Base-by-base conservation (phyloP, 2,797 vertebrate genomes). In the Lacerta bilineata region DNA sequence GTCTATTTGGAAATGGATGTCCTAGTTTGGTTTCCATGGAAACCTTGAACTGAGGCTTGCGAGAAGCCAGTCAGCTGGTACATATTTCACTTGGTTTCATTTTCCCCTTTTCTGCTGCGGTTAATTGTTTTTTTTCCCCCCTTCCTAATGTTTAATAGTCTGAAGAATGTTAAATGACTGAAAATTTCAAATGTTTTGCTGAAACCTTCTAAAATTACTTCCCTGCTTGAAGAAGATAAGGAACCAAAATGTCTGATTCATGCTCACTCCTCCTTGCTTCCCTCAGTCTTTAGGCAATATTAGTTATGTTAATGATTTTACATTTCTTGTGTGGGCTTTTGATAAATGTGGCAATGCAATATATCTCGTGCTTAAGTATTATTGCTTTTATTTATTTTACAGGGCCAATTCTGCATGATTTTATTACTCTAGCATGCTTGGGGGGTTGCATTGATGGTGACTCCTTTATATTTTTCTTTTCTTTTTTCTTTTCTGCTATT, bases 161-260 rank as follows among this genome's bases (percentile, higher is more conserved):
- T 89, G 36, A 91, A 82, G 83, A 92, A 88, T 91, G 84, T 86
- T 90, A 92, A 93, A 90, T 92, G 59, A 91, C 29, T 85, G 59
- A 91, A 76, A 74, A 88, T 89, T 89, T 87, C 5, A 88, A 78
- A 76, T 92, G 46, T 83, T 89, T 91, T 72, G 25, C 41, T 77
- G 84, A 91, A 92, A 75, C 81, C 20, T 78, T 71, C 81, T 84
- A 83, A 83, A 89, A 77, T 36, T 82, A 23, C 29, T 86, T 90
- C 88, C 81, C 68, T 88, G 29, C 78, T 83, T 90, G 59, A 85
- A 87, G 90, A 92, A 87, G 72, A 17, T 84, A 85, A 91, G 85
- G 36, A 2, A 72, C 88, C 61, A 84, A 88, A 82, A 79, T 85
- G 61, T 85, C 68, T 86, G 41, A 89, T 43, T 86, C 59, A 86